A percentile compares a stretch with the other conserved stretches of the same genome.
Conservation (phyloP, 2,113 vertebrate species). For the Casuarius casuarius region DNA sequence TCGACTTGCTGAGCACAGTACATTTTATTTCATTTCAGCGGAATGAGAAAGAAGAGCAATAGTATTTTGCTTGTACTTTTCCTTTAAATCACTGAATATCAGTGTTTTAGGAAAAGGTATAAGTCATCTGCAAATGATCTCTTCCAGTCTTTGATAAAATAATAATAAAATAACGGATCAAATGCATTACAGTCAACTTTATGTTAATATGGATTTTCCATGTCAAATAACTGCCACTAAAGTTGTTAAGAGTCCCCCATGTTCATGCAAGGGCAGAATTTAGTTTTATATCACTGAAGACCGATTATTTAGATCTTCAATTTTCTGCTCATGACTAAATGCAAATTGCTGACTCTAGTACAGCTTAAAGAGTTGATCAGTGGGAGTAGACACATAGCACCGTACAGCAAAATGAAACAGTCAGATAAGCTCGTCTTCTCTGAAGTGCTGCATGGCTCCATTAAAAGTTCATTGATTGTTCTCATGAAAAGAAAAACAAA, state of each 20-base stretch:
- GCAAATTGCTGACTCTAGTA: not conserved
- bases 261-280: not conserved
- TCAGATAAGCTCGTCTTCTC: not conserved
- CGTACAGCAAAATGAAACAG: not conserved
- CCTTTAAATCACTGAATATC: not conserved
- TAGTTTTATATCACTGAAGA: not conserved
- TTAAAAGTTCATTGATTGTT: not conserved
- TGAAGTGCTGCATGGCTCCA: not conserved
- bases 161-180: not conserved
- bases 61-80: not conserved
- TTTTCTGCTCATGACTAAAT: not conserved
- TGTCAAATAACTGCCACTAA: not conserved
- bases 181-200: not conserved
- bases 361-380: not conserved
- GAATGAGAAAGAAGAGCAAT: conserved; percentile 9
- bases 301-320: not conserved
- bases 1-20: conserved; percentile 24
- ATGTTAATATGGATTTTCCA: not conserved
- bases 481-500: not conserved
- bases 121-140: not conserved
- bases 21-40: conserved; percentile 25
- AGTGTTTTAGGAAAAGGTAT: not conserved
- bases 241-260: not conserved
- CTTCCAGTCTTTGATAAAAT: not conserved
- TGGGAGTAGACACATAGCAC: not conserved